Evolutionary conservation across 2,113 vertebrate genomes (phyloP), one percentile per base, ranked within the genome.

Genomic region (Centropristis striata): DNA sequence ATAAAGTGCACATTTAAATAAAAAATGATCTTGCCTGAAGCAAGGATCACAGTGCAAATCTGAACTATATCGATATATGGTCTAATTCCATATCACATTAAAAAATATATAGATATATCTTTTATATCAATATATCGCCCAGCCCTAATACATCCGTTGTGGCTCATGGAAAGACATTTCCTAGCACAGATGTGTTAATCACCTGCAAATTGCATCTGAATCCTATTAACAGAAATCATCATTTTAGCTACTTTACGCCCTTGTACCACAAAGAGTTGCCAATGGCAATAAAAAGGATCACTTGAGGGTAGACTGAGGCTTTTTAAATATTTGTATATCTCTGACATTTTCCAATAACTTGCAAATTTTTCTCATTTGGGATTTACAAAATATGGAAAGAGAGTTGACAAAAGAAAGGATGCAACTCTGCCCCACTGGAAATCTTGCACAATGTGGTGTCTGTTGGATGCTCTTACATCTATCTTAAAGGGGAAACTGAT

Each of bases 401-500:
- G 42, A 54, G 66, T 41, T 20, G 7, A 36, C 12, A 42, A 37
- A 9, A 20, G 21, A 60, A 12, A 50, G 42, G 46, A 25, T 66
- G 42, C 37, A 67, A n/a, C 46, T 44, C 10, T 44, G 63, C 53
- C 21, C 51, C 15, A 12, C 20, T 57, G 51, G 9, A 32, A 11
- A 59, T 59, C 44, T 68, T 74, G 57, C 64, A 49, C 75, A 61
- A 47, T 6, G 1, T 16, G 11, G 37, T 37, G 15, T 63, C 41
- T 55, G 12, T 70, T 63, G 23, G 54, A 78, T 55, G 27, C 13
- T 51, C 32, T 66, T 66, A 65, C 59, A 27, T 54, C 23, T 23
- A 1, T 63, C 64, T 36, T 57, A 9, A 73, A 14, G 23, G 41
- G 55, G 36, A 67, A 67, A 61, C 49, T 53, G 42, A 57, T 84